Percentiles rank a stretch among this genome's conserved stretches.
phyloP scores from a whole-genome alignment of 2,888 invertebrate species.

The Andrena chrysosceles region DNA sequence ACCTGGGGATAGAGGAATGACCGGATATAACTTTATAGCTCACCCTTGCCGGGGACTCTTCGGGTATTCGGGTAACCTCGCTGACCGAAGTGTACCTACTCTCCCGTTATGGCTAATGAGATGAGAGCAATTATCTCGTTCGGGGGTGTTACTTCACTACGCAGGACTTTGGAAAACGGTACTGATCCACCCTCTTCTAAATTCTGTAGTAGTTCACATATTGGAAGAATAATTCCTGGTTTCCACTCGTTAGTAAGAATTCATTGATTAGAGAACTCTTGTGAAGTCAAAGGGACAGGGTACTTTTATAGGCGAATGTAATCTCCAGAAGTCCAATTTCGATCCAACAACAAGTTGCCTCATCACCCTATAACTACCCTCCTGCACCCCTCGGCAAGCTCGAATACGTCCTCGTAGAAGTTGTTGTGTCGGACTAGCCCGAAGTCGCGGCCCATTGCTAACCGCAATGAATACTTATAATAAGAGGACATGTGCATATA shows the following conservation, averaged over 20 bases:
- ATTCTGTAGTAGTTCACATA: background rate
- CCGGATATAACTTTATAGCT: slow-evolving; percentile 22
- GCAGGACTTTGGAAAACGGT: background rate
- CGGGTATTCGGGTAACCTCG: slow-evolving; percentile 15
- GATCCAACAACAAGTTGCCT: slow-evolving; percentile 6
- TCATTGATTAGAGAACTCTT: background rate
- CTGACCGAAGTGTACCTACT: slow-evolving; percentile 23
- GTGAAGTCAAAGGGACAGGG: background rate
- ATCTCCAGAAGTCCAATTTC: slow-evolving; percentile 22
- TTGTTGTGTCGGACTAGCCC: slow-evolving; percentile 19
- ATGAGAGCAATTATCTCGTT: slow-evolving; percentile 33
- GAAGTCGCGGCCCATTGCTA: slow-evolving; percentile 26
- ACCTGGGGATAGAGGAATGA: slow-evolving; percentile 5
- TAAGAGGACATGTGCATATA: slow-evolving; percentile 65
- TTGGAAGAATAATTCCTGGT: background rate
- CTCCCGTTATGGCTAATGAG: slow-evolving; percentile 18
- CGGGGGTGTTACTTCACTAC: background rate
- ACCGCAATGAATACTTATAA: slow-evolving; percentile 72
- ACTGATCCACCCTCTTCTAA: background rate
- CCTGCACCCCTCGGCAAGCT: background rate
- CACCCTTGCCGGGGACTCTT: background rate
- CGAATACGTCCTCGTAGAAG: background rate
- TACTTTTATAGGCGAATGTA: background rate
- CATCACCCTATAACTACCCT: background rate
- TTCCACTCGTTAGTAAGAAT: too few relatives aligned